Percentiles rank a stretch among this genome's conserved stretches.
phyloP scores from a whole-genome alignment of 2,888 invertebrate genomes.

The Ernsta delagoae region DNA sequence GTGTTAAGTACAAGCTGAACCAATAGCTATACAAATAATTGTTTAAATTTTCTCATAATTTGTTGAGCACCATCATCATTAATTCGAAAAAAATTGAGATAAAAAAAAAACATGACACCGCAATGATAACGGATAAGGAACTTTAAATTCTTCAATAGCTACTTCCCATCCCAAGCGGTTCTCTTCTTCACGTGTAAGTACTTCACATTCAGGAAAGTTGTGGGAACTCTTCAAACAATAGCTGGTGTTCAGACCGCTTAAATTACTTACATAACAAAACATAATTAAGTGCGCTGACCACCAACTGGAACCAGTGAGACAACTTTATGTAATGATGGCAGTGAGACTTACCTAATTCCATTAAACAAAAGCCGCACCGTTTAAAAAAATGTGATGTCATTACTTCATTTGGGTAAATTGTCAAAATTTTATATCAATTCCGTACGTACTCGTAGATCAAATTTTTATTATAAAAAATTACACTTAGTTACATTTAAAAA shows the following conservation, averaged over 20 bases:
- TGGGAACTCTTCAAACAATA: constrained; percentile 3
- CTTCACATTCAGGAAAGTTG: not conserved
- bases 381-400: constrained; percentile 4
- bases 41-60: too few species aligned
- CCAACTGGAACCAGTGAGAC: constrained; percentile 2
- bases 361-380: not conserved
- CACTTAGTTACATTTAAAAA: too few species aligned
- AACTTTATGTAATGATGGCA: not conserved
- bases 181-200: not conserved
- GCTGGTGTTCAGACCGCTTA: not conserved
- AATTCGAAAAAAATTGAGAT: too few species aligned
- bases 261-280: constrained; percentile 1
- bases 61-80: too few species aligned
- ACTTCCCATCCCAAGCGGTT: not conserved
- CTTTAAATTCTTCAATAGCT: not conserved
- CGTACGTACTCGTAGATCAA: not conserved
- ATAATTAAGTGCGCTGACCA: constrained; percentile 3
- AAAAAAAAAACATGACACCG: not conserved
- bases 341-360: not conserved
- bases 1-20: too few species aligned
- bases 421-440: not conserved
- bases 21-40: too few species aligned
- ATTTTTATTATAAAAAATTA: too few species aligned
- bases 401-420: not conserved
- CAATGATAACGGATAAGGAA: not conserved